Evolutionary conservation across 2,888 invertebrate species (phyloP).

Genomic region (Pilophorus perplexus): DNA sequence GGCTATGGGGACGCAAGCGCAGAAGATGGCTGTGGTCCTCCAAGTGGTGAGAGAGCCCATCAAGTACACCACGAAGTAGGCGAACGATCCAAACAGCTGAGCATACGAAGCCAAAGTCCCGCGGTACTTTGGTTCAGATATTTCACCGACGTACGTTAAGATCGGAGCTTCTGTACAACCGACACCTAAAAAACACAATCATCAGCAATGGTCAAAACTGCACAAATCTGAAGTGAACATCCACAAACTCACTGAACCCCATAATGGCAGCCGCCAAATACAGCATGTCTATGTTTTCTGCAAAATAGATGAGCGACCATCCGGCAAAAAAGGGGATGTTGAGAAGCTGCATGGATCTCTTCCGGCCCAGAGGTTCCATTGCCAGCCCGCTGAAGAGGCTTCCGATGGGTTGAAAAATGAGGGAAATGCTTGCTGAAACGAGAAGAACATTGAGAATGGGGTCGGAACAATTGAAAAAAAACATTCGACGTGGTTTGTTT

Average conservation of each 20-base stretch:
- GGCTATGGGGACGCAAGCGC: slow-evolving; percentile 56
- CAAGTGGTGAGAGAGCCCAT: slow-evolving; percentile 58
- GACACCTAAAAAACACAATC: slow-evolving; percentile 50
- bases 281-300: slow-evolving; percentile 56
- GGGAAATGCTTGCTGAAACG: slow-evolving; percentile 57
- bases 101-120: slow-evolving; percentile 59
- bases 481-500: neutral
- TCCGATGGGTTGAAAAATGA: slow-evolving; percentile 60
- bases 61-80: slow-evolving; percentile 58
- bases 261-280: slow-evolving; percentile 58
- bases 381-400: slow-evolving; percentile 60
- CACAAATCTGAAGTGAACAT: too few relatives aligned
- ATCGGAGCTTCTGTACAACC: slow-evolving; percentile 63
- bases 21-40: slow-evolving; percentile 58
- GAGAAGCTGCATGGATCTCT: slow-evolving; percentile 58
- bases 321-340: slow-evolving; percentile 60
- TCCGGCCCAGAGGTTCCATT: slow-evolving; percentile 59
- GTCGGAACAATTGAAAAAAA: neutral
- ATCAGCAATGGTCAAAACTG: neutral
- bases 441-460: neutral
- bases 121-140: slow-evolving; percentile 59
- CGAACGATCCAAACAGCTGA: slow-evolving; percentile 56
- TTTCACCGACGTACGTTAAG: slow-evolving; percentile 61
- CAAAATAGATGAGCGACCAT: slow-evolving; percentile 59
- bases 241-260: slow-evolving; percentile 55